Conservation (phyloP, 2,888 invertebrate genomes). For the Drosophila prolongata region DNA sequence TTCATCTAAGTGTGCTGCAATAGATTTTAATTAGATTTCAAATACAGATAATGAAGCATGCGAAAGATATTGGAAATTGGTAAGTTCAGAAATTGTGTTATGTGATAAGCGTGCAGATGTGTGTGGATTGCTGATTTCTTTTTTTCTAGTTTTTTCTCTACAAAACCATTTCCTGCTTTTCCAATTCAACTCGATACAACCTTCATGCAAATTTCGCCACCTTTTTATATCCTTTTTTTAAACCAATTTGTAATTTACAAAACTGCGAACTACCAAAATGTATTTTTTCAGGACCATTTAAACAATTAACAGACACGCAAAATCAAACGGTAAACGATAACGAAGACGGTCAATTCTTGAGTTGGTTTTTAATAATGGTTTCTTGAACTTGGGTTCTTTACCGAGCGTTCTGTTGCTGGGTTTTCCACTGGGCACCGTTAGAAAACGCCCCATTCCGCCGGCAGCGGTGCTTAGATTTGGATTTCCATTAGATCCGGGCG, state of each 20-base stretch:
- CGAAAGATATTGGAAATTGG: constrained; percentile 19
- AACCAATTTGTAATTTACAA: constrained; percentile 26
- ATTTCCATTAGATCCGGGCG: constrained; percentile 76
- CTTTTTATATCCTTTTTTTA: not conserved
- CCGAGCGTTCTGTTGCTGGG: constrained; percentile 77
- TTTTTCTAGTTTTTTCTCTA: constrained; percentile 4
- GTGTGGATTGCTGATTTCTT: constrained; percentile 2
- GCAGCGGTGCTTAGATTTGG: constrained; percentile 50
- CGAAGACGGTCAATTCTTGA: constrained; percentile 24
- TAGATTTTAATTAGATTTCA: constrained; percentile 39
- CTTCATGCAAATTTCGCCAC: constrained; percentile 43
- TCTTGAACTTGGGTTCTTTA: constrained; percentile 51
- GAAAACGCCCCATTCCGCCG: constrained; percentile 83
- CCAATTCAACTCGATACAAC: constrained; percentile 7
- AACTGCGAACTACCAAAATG: constrained; percentile 29
- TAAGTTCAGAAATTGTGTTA: constrained; percentile 6
- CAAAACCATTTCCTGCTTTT: constrained; percentile 31
- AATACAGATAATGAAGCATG: constrained; percentile 36
- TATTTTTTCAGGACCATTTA: constrained; percentile 13
- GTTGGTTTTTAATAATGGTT: not conserved
- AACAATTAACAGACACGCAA: constrained; percentile 42
- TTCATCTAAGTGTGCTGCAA: constrained; percentile 27
- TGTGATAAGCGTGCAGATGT: constrained; percentile 39
- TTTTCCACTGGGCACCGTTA: constrained; percentile 83
- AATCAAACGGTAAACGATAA: constrained; percentile 35